Evolutionary conservation across 2,888 invertebrate species (phyloP), one percentile per base, ranked within the genome.

Genomic region (Thecophora atra): DNA sequence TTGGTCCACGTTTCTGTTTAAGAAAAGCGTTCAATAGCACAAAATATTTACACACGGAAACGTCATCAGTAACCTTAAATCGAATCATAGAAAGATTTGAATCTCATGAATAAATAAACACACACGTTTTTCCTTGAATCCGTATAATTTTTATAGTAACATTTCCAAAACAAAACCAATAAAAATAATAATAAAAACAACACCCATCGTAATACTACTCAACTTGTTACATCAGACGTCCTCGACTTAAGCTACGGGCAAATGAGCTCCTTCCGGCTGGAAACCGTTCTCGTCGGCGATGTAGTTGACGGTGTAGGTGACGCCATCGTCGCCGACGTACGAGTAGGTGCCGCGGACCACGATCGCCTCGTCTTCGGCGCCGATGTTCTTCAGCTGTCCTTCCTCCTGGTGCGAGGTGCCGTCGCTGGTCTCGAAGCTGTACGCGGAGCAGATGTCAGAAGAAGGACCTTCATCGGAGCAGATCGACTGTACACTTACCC

Each of bases 311-410:
- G 88, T 87, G 82, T 91, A 91, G 0, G 85, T 85, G 28, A 88
- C 87, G 4, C 90, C 90, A 77, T 90, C 90, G 56, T 88, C 88
- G 26, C 87, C 90, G 0, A 89, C 83, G 87, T 88, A 89, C 28
- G 87, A 84, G 84, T 87, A 89, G 3, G 87, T 86, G 19, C 90
- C 90, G 58, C 80, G 84, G 19, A 90, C 87, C 2, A 85, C 81
- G 44, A 90, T 83, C 21, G 87, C 85, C 76, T 89, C 89, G 69
- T 89, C 86, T 62, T 90, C 90, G 13, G 87, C 78, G 21, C 89
- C 90, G 0, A 84, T 80, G 77, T 90, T 89, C 77, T 85, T 87
- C 54, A 91, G 78, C 72, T 87, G 83, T 0, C 89, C 90, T 71
- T 87, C 79, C 81, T 90, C 90, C 24, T 87, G 83, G 26, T 88